Base-by-base conservation (phyloP, 2,888 invertebrate genomes). In the Rhagophthalmus giganteus region DNA sequence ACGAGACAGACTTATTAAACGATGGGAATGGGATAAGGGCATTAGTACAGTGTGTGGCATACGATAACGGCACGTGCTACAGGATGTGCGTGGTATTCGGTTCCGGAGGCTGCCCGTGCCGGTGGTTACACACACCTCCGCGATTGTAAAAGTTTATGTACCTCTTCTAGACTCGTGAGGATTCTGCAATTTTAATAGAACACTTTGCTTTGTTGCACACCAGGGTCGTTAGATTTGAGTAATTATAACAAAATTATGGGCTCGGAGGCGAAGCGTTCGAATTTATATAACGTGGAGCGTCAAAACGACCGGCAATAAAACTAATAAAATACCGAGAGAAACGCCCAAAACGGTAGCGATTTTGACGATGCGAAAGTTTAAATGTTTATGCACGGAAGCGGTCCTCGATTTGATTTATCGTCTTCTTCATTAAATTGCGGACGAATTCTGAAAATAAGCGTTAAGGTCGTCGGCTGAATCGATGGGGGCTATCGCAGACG, bases 61-160 rank as follows among this genome's bases (percentile, higher is more conserved):
- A 54, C 47, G 49, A 59, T 52, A 56, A 55, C 50, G 66, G 73
- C 73, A 72, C 74, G 74, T 73, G 74, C 72, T 71, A 63, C 70
- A 73, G 74, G 74, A 74, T 72, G 70, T 74, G 73, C 73, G 73
- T 73, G 72, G 73, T 67, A 65, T 68, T 69, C 65, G 70, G 73
- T 74, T 74, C 74, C 74, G 72, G 72, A 68, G 69, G 65, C 62
- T 73, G 72, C 63, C 61, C 73, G 73, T 73, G 71, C 72, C 73
- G 72, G 70, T 74, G 71, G 69, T 69, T 74, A 70, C 67, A 70
- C 74, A 73, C 72, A 69, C 70, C 71, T 70, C 69, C 70, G 69
- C 68, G 68, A 70, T 63, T 61, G 64, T 61, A 65, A 66, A 67
- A 73, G 71, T 73, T 72, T 72, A 73, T 70, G 68, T 63, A 70